phyloP scores from a whole-genome alignment of 2,113 vertebrate species.

The Otus sunia region DNA sequence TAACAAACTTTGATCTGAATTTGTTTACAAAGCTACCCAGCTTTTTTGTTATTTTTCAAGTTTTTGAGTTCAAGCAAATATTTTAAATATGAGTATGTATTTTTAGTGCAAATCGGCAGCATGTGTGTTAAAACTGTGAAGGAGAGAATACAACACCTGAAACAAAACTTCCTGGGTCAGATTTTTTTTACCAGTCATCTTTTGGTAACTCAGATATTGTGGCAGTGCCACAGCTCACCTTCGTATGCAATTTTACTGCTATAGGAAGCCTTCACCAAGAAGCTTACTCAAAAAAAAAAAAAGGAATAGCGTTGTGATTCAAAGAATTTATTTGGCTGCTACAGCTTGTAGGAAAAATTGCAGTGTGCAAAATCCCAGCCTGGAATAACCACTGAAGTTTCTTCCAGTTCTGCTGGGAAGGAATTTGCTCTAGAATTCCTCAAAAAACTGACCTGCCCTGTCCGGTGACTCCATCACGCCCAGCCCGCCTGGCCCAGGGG shows the following conservation, averaged over 20 bases:
- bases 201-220: rapidly evolving
- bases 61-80: neutral
- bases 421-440: neutral
- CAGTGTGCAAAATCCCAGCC: rapidly evolving
- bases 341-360: neutral
- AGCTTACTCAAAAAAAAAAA: neutral
- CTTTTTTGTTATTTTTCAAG: neutral
- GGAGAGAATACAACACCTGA: neutral
- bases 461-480: neutral
- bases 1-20: neutral
- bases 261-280: neutral
- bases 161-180: neutral
- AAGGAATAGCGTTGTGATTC: neutral
- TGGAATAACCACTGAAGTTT: rapidly evolving
- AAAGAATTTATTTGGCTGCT: neutral
- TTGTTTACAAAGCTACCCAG: neutral
- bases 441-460: neutral
- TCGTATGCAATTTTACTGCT: rapidly evolving
- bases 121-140: rapidly evolving
- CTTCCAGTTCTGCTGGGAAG: neutral
- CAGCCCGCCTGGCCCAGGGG: neutral
- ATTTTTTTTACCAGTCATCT: neutral
- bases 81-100: neutral
- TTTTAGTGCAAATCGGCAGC: neutral
- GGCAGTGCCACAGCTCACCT: neutral